Evolutionary conservation across 2,888 invertebrate genomes (phyloP), one percentile per base, ranked within the genome.

Genomic region (Alcis repandata): DNA sequence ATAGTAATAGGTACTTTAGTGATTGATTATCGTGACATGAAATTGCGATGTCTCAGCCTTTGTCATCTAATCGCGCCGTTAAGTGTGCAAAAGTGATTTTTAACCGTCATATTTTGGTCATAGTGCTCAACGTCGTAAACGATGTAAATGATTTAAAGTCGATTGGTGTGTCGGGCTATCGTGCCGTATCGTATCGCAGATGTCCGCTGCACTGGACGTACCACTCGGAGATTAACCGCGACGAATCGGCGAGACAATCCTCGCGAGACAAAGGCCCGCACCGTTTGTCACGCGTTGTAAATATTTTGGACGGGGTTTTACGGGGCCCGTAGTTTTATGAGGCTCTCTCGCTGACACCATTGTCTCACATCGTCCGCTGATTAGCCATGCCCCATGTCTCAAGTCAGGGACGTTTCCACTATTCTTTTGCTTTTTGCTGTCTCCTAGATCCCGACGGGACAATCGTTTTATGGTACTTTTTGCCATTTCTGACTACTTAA

Each of bases 281-380:
- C 70, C 75, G 86, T 91, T 92, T 91, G 92, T 91, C 91, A 92
- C 90, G 91, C 90, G 88, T 84, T 81, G 92, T 92, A 92, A 92
- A 92, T 92, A 92, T 92, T 92, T 92, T 92, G 90, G 92, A 90
- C 89, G 79, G 84, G 75, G 80, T 83, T 88, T 89, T 86, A 89
- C 86, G 80, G 85, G 81, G 71, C 82, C 85, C 87, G 86, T 87
- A 90, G 88, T 88, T 92, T 92, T 92, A 92, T 87, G 92, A 83
- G 80, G 79, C 88, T 90, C 91, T 91, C 88, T 86, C 87, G 86
- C 87, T 87, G 86, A 81, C 81, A 79, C 81, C 81, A 89, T 92
- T 92, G 92, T 92, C 88, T 90, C 71, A 78, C 79, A 77, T 75
- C 83, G 82, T 76, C 78, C 79, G 77, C 72, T 86, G 87, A 92